Conservation (phyloP, 2,113 vertebrate species). For the Columba livia region DNA sequence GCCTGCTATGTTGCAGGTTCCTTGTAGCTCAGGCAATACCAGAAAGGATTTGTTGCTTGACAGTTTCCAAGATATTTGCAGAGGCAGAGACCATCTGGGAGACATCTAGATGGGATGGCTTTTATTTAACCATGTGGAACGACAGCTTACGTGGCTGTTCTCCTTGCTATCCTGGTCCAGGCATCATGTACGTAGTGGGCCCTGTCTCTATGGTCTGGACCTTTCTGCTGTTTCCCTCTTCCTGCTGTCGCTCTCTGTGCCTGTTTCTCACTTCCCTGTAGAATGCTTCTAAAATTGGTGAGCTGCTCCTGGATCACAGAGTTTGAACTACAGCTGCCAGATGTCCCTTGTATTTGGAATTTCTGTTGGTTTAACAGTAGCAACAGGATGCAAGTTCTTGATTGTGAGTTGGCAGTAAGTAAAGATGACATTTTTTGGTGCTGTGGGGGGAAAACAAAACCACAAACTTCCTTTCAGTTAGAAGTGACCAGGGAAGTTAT, state of each 20-base stretch:
- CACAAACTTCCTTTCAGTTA: neutral
- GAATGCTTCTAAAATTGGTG: neutral
- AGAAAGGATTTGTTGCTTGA: neutral
- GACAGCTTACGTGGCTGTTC: neutral
- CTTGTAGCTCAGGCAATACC: neutral
- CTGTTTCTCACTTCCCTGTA: neutral
- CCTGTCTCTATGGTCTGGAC: neutral
- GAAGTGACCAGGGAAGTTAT: neutral
- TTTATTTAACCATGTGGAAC: neutral
- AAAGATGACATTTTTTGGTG: neutral
- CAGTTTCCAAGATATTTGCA: neutral
- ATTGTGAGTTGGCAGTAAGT: slow-evolving; percentile 18
- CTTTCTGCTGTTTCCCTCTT: neutral
- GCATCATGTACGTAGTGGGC: neutral
- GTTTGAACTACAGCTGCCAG: neutral
- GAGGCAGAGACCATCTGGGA: neutral
- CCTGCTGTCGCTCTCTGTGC: neutral
- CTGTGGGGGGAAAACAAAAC: no score
- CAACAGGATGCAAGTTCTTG: slow-evolving; percentile 40
- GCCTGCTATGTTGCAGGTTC: neutral
- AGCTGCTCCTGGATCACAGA: neutral
- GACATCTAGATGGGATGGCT: neutral
- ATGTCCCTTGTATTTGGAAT: neutral
- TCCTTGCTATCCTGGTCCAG: neutral
- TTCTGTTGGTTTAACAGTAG: slow-evolving; percentile 13